phyloP scores from a whole-genome alignment of 2,113 vertebrate genomes.

The Ancistrus triradiatus region DNA sequence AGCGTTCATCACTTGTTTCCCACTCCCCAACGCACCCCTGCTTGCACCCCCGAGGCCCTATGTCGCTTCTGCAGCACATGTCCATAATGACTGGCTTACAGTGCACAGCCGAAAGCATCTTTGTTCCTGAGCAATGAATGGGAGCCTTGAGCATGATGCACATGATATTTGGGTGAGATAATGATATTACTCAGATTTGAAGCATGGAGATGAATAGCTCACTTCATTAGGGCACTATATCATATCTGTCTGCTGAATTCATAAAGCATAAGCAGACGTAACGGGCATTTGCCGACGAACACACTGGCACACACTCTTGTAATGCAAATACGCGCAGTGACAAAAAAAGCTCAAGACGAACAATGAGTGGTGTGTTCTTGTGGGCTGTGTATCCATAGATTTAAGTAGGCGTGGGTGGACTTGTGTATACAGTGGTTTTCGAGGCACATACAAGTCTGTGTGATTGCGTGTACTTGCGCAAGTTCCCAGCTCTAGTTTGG shows the following conservation, averaged over 20 bases:
- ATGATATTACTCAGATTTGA: conserved; percentile 34
- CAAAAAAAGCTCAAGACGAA: neutral
- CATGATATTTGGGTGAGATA: conserved; percentile 35
- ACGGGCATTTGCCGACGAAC: neutral
- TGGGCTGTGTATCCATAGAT: neutral
- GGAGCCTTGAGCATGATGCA: conserved; percentile 24
- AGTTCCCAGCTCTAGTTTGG: neutral
- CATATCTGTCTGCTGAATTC: neutral
- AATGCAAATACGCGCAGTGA: neutral
- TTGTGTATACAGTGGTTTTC: neutral
- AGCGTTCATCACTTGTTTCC: conserved; percentile 11
- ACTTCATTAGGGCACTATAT: neutral
- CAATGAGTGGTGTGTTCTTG: conserved; percentile 7
- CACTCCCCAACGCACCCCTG: conserved; percentile 1
- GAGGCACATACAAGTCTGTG: neutral
- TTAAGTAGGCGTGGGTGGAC: conserved; percentile 3
- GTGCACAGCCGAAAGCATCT: neutral
- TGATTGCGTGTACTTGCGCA: neutral
- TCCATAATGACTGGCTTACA: conserved; percentile 12
- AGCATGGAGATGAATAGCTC: conserved; percentile 1
- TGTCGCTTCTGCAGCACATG: conserved; percentile 3
- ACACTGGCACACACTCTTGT: neutral
- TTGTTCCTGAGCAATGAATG: conserved; percentile 4
- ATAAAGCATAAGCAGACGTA: neutral
- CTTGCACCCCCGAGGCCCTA: conserved; percentile 1